These are phyloP conservation scores for Drepana falcataria DNA, from an alignment of 2,888 invertebrate genomes.

Conservation along the genomic window DNA sequence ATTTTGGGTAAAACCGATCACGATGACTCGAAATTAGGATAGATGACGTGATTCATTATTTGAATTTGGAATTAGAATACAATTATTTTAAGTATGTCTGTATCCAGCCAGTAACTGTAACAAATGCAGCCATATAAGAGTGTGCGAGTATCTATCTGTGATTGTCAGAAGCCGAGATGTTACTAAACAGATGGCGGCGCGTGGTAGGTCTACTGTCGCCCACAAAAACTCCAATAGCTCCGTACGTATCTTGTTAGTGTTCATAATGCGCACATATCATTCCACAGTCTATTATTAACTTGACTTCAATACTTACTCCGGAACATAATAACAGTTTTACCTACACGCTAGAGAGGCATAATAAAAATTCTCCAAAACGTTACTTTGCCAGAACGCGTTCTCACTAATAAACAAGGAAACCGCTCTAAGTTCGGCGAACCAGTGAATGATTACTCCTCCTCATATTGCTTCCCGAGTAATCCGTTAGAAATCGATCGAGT, in stretches of 20 bases:
- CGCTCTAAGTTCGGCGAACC: constrained; percentile 67
- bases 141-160: constrained; percentile 46
- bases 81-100: too few species aligned
- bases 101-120: constrained; percentile 8
- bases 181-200: constrained; percentile 71
- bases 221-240: constrained; percentile 39
- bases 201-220: constrained; percentile 58
- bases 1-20: too few species aligned
- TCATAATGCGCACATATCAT: constrained; percentile 2
- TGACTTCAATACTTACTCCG: not conserved
- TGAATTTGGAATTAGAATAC: too few species aligned
- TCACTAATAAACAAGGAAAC: constrained; percentile 73
- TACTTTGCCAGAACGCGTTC: constrained; percentile 56
- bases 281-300: constrained; percentile 2
- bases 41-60: too few species aligned
- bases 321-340: constrained; percentile 2
- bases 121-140: constrained; percentile 34
- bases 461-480: constrained; percentile 72
- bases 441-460: constrained; percentile 64
- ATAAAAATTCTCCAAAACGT: constrained; percentile 33
- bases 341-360: constrained; percentile 11
- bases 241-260: constrained; percentile 12
- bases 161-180: constrained; percentile 61
- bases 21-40: too few species aligned
- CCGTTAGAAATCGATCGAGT: constrained; percentile 78